A percentile compares a stretch with the other conserved stretches of the same genome.
Evolutionary conservation across 1,140 invertebrate species (phyloP).

Genomic region (Popillia japonica): DNA sequence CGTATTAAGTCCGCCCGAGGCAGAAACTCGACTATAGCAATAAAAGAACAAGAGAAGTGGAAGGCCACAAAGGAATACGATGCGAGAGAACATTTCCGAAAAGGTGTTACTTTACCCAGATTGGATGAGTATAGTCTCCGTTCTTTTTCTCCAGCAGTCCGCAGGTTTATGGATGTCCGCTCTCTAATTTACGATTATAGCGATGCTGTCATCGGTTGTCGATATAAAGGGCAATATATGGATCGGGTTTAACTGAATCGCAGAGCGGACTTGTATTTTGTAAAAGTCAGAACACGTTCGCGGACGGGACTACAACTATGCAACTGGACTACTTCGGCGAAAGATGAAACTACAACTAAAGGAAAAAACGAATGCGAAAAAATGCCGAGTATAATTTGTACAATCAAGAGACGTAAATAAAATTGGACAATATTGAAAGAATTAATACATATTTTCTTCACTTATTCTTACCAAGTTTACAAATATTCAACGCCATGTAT

Average conservation of each 20-base stretch:
- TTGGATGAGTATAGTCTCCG: neutral
- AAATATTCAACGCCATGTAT: neutral
- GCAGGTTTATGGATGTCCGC: conserved; percentile 41
- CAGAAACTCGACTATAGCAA: conserved; percentile 4
- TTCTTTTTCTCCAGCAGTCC: neutral
- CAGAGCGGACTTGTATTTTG: conserved; percentile 24
- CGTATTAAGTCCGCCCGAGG: conserved; percentile 18
- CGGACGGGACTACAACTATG: neutral
- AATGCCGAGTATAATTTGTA: conserved; percentile 22
- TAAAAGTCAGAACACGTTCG: conserved; percentile 16
- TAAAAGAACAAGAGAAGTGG: neutral
- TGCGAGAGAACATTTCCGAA: conserved; percentile 17
- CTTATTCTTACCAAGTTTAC: neutral
- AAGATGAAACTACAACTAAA: neutral
- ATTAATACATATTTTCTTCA: neutral
- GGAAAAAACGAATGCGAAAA: neutral
- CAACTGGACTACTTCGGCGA: neutral
- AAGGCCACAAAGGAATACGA: conserved; percentile 31
- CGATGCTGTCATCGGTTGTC: conserved; percentile 44
- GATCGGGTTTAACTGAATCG: conserved; percentile 37
- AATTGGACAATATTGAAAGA: neutral
- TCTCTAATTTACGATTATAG: conserved; percentile 44
- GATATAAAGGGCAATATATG: conserved; percentile 45
- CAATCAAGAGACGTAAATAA: conserved; percentile 7
- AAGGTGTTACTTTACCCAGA: conserved; percentile 31